Conservation (phyloP, 2,113 vertebrate species). For the Holacanthus passer region DNA sequence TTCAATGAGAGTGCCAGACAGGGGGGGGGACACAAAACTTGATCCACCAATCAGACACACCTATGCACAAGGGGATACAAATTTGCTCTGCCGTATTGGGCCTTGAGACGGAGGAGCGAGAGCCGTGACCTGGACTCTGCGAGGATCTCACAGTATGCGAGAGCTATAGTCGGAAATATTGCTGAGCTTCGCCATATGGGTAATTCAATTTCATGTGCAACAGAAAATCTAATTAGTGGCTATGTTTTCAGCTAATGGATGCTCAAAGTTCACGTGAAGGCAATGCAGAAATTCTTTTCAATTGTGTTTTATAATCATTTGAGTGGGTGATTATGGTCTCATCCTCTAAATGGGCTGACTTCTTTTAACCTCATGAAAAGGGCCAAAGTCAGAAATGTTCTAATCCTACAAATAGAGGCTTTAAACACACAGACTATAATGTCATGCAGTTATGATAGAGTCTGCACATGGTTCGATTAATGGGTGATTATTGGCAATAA, state of each 20-base stretch:
- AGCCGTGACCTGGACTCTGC: conserved; percentile 69
- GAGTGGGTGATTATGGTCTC: conserved; percentile 25
- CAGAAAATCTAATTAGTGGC: conserved; percentile 72
- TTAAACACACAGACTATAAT: not conserved
- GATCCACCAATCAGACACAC: conserved; percentile 82
- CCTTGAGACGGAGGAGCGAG: conserved; percentile 29
- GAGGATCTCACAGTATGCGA: conserved; percentile 67
- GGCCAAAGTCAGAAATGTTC: not conserved
- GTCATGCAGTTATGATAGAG: not conserved
- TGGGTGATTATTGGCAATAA: not conserved
- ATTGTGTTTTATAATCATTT: conserved; percentile 36
- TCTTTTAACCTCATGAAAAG: conserved; percentile 13
- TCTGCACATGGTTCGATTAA: not conserved
- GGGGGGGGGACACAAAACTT: conserved; percentile 85
- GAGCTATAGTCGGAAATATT: conserved; percentile 54
- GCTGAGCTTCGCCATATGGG: conserved; percentile 75
- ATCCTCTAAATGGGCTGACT: conserved; percentile 7
- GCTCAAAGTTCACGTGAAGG: conserved; percentile 45
- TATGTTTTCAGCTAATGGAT: conserved; percentile 62
- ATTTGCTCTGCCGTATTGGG: conserved; percentile 81
- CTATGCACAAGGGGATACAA: conserved; percentile 77
- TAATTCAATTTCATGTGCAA: conserved; percentile 73
- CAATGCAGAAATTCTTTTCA: conserved; percentile 31
- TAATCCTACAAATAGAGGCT: not conserved
- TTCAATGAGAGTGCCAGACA: conserved; percentile 87